Base-by-base conservation (phyloP, 2,113 vertebrate species). In the Anhinga rufa region DNA sequence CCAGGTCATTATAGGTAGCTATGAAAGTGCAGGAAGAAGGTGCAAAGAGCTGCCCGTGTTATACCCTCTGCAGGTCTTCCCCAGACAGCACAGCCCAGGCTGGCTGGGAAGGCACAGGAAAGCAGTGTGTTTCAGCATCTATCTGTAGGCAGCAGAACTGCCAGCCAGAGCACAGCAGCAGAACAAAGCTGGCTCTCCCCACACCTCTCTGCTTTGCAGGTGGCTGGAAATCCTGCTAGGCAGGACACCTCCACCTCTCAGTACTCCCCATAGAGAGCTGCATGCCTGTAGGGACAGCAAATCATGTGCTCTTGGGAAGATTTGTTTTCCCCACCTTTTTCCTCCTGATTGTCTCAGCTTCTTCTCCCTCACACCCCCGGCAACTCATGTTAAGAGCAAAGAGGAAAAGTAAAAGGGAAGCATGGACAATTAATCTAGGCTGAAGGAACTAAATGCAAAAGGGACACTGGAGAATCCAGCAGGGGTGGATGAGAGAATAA, bases 141-240 rank as follows among this genome's bases (percentile, higher is more conserved):
- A 2, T 42, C 29, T 6, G 3, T 13, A 54, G 31, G 14, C 76
- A 92, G 48, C 32, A 82, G 26, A 86, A 31, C 25, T 31, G 6
- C 10, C 25, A 60, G 51, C 9, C 15, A 31, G 40, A 31, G 28
- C 32, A 38, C 0, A 1, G 28, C 28, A 49, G 24, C 0, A 0
- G 24, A 48, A 28, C 28, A 62, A 66, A 52, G 7, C 24, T 60
- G 51, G 52, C 10, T 77, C 9, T 69, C 42, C 19, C 21, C 3
- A 4, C 16, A 28, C 14, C 32, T 71, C 40, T 58, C 40, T 66
- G 52, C 42, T 57, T 88, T 65, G n/a, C 17, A 14, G 38, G 28
- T 46, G n/a, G 10, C 25, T 65, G 61, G 36, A 61, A 17, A 61
- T 57, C 32, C 60, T 72, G 29, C 18, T 55, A 9, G 19, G 17